These are phyloP conservation scores for Stratiolaelaps scimitus DNA, from an alignment of 1,140 invertebrate species.

Conservation along the genomic window DNA sequence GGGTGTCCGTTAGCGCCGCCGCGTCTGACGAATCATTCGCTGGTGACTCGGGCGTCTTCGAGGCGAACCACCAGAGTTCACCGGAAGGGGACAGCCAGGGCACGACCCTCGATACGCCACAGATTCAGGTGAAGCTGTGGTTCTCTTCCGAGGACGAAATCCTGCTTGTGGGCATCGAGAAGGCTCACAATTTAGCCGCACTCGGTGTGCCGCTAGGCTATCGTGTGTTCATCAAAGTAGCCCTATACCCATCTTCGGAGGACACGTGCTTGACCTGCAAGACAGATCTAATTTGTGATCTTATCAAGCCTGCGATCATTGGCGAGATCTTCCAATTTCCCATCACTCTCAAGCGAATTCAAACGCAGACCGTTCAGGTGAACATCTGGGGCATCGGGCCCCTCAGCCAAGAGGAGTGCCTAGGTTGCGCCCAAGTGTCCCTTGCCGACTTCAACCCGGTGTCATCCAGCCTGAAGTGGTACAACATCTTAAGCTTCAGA, in stretches of 20 bases:
- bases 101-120: conserved; percentile 11
- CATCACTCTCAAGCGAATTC: conserved; percentile 58
- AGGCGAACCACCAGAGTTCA: conserved; percentile 55
- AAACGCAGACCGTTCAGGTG: conserved; percentile 73
- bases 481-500: conserved; percentile 78
- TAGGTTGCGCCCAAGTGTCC: conserved; percentile 87
- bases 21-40: conserved; percentile 92
- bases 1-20: conserved; percentile 67
- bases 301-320: conserved; percentile 58
- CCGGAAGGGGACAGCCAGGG: not conserved
- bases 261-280: conserved; percentile 51
- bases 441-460: conserved; percentile 81
- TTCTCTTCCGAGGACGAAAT: conserved; percentile 66
- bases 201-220: conserved; percentile 58
- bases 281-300: conserved; percentile 57
- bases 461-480: conserved; percentile 70
- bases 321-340: conserved; percentile 62
- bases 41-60: conserved; percentile 89
- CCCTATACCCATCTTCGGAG: conserved; percentile 53
- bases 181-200: conserved; percentile 71
- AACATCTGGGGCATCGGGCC: conserved; percentile 58
- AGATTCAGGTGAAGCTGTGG: conserved; percentile 42
- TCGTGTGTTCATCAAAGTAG: conserved; percentile 66
- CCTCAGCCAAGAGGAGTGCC: conserved; percentile 58
- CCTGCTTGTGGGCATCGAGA: conserved; percentile 71